phyloP scores from a whole-genome alignment of 1,140 invertebrate genomes.

The Chelonus insularis region DNA sequence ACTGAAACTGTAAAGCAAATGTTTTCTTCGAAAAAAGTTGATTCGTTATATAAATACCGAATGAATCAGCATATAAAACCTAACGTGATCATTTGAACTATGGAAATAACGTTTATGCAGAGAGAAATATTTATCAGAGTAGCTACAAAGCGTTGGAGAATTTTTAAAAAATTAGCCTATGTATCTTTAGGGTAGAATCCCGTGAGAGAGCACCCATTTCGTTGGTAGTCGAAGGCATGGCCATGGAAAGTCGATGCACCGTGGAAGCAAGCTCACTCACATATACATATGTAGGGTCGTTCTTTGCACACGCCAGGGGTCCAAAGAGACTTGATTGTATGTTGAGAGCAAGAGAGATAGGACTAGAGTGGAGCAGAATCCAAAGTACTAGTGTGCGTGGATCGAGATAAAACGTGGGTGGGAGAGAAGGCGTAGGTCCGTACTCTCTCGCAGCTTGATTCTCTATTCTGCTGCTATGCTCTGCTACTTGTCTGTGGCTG shows the following conservation, averaged over 20 bases:
- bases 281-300: not conserved
- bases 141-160: too few relatives aligned
- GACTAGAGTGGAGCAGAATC: not conserved
- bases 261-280: not conserved
- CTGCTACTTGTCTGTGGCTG: slow-evolving; percentile 2
- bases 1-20: too few relatives aligned
- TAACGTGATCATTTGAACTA: too few relatives aligned
- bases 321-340: not conserved
- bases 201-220: not conserved
- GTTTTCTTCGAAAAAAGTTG: too few relatives aligned
- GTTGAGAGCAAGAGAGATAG: not conserved
- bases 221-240: not conserved
- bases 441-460: slow-evolving; percentile 10
- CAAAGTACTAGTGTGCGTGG: not conserved
- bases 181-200: too few relatives aligned
- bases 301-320: not conserved
- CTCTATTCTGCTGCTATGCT: slow-evolving; percentile 16
- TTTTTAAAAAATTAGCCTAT: too few relatives aligned
- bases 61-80: too few relatives aligned
- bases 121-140: too few relatives aligned
- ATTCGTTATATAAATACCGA: too few relatives aligned
- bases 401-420: slow-evolving; percentile 29
- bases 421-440: slow-evolving; percentile 24
- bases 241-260: slow-evolving; percentile 7
- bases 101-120: too few relatives aligned